Evolutionary conservation across 2,113 vertebrate species (phyloP).

Genomic region (Triplophysa rosa): DNA sequence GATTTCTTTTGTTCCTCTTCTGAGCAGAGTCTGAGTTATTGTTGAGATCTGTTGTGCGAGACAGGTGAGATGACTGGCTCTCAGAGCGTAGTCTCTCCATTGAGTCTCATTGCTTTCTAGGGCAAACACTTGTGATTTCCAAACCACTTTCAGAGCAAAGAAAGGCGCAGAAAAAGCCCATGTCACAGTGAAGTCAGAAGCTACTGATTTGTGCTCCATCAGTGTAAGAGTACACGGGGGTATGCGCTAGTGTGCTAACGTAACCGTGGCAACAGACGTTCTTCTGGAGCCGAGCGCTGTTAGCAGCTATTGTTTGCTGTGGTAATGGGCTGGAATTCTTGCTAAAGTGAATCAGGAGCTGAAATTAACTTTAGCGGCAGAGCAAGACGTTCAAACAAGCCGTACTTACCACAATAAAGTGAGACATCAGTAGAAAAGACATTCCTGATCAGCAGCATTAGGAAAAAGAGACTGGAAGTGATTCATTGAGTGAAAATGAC

Average conservation of each 20-base stretch:
- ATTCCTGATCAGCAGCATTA: background rate
- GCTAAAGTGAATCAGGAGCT: constrained; percentile 63
- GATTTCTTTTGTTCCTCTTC: background rate
- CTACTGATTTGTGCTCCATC: constrained; percentile 37
- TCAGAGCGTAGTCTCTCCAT: background rate
- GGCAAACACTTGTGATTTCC: background rate
- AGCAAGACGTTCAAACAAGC: constrained; percentile 45
- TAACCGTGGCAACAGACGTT: constrained; percentile 76
- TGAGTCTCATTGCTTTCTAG: background rate
- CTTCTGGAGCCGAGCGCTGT: constrained; percentile 65
- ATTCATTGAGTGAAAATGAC: background rate
- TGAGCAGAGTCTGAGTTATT: background rate
- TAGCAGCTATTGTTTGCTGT: constrained; percentile 63
- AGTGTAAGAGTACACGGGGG: constrained; percentile 38
- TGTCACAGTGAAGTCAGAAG: constrained; percentile 24
- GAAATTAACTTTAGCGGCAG: constrained; percentile 54
- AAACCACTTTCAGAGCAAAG: constrained; percentile 1
- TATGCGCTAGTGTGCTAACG: constrained; percentile 53
- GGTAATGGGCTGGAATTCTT: constrained; percentile 67
- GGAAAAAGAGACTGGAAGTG: background rate
- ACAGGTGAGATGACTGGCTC: background rate
- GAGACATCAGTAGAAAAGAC: background rate
- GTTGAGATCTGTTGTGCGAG: background rate
- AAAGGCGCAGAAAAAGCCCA: background rate
- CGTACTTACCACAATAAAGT: constrained; percentile 46